These are phyloP conservation scores for Poliocrania exsul DNA, from an alignment of 2,797 vertebrate species.

Conservation along the genomic window DNA sequence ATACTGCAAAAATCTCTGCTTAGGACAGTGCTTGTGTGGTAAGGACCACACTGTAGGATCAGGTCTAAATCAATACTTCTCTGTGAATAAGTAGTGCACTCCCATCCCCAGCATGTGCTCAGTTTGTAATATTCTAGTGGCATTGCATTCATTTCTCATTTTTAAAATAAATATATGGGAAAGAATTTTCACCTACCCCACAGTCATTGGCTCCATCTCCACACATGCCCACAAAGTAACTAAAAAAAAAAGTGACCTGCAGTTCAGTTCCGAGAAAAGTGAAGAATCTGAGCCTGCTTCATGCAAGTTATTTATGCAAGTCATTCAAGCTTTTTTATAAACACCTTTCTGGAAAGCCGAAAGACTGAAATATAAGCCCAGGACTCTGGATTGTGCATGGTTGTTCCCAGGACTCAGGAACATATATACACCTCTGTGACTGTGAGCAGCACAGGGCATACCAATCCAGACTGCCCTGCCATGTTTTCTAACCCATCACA, in stretches of 20 bases:
- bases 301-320: background rate
- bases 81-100: background rate
- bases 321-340: background rate
- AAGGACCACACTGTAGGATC: background rate
- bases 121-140: background rate
- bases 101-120: background rate
- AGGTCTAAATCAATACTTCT: background rate
- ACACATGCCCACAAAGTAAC: constrained; percentile 85
- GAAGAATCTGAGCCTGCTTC: background rate
- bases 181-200: constrained; percentile 73
- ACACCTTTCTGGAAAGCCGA: background rate
- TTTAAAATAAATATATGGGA: background rate
- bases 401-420: background rate
- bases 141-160: background rate
- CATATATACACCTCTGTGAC: background rate
- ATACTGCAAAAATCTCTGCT: background rate
- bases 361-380: background rate
- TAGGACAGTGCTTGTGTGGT: background rate
- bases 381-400: background rate
- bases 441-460: background rate
- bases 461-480: background rate
- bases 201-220: constrained; percentile 86
- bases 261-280: background rate
- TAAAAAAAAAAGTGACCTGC: constrained; percentile 37
- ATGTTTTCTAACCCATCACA: background rate